Conservation (phyloP, 2,797 vertebrate species). For the Lepilemur septentrionalis region DNA sequence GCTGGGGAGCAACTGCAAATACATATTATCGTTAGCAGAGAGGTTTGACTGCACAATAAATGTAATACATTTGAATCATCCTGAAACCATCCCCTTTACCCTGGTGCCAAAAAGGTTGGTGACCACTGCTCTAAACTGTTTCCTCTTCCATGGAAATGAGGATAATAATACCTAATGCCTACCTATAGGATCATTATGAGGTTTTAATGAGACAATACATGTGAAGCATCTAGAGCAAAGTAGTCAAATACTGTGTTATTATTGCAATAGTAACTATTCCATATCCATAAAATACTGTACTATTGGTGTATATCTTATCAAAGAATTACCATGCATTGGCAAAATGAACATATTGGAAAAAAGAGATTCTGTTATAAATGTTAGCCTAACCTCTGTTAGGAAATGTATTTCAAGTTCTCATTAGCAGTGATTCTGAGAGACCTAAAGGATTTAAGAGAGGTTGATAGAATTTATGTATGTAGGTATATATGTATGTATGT, state of each 20-base stretch:
- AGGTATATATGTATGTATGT: neutral
- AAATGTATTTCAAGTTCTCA: constrained; percentile 12
- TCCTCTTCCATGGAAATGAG: neutral
- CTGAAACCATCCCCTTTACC: too few species aligned
- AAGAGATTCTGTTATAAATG: neutral
- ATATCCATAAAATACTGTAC: neutral
- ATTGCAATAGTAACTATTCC: neutral
- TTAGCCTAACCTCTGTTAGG: neutral
- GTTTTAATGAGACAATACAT: neutral
- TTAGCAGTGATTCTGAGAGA: neutral
- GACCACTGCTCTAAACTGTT: neutral
- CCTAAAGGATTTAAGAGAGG: neutral
- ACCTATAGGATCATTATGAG: neutral
- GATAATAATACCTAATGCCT: neutral
- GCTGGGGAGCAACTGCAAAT: too few species aligned
- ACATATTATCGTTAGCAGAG: too few species aligned
- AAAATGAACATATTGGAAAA: neutral
- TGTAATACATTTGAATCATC: too few species aligned
- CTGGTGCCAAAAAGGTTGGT: neutral
- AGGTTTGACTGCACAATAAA: too few species aligned
- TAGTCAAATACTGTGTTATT: neutral
- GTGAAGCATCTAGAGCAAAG: neutral
- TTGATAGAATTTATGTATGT: neutral
- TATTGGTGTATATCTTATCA: neutral
- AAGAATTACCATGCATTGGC: neutral